Percentiles rank a stretch among this genome's conserved stretches.
phyloP scores from a whole-genome alignment of 2,888 invertebrate genomes.

The Tenodera sinensis region DNA sequence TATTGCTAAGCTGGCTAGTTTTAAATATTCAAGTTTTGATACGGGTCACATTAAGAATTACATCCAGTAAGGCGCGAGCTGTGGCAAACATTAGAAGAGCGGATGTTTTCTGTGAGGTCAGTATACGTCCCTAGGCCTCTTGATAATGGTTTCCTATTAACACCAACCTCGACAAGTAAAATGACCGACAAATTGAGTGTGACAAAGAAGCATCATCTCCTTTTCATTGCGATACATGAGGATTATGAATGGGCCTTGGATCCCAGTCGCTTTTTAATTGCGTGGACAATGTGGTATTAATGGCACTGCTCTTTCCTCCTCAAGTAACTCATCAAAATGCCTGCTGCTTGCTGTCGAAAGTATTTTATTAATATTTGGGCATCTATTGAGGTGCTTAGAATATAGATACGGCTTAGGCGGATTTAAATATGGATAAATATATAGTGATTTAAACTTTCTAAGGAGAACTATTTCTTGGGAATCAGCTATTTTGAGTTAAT shows the following conservation, averaged over 20 bases:
- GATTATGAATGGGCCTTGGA: conserved; percentile 6
- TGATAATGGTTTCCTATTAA: conserved; percentile 12
- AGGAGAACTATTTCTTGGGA: no score
- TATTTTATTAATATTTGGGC: no score
- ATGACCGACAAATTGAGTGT: conserved; percentile 21
- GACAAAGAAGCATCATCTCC: conserved; percentile 15
- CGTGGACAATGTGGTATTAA: not conserved
- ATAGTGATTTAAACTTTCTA: no score
- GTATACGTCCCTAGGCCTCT: not conserved
- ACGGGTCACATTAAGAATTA: no score
- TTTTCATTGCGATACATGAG: conserved; percentile 3
- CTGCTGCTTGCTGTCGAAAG: no score
- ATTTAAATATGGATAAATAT: no score
- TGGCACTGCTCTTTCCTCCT: not conserved
- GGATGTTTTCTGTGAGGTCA: not conserved
- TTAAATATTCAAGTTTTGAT: no score
- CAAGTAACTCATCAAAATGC: not conserved
- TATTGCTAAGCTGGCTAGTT: no score
- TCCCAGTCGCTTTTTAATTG: conserved; percentile 3
- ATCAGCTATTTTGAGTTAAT: no score
- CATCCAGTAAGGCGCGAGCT: no score
- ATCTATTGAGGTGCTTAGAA: no score
- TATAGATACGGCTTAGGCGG: no score
- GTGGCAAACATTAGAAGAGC: not conserved
- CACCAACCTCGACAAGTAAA: conserved; percentile 9